Conservation (phyloP, 2,888 invertebrate genomes). For the Bibio marci region DNA sequence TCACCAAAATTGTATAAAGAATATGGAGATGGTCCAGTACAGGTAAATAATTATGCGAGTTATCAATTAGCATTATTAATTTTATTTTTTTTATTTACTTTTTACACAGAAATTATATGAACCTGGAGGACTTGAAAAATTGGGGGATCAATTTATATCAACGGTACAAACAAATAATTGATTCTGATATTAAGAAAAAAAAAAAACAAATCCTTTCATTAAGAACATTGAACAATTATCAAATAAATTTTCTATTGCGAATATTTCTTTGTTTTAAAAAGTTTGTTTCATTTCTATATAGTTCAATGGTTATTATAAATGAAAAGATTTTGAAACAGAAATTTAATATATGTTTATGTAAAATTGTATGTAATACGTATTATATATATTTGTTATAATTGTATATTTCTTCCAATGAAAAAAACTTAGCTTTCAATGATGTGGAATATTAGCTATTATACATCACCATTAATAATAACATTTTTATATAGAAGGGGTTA, state of each 20-base stretch:
- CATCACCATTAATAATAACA: slow-evolving; percentile 56
- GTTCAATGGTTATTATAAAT: no score
- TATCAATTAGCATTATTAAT: neutral
- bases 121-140: slow-evolving; percentile 48
- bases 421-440: slow-evolving; percentile 38
- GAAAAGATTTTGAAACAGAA: neutral
- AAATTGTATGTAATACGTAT: neutral
- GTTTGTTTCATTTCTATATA: no score
- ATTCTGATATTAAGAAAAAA: no score
- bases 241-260: neutral
- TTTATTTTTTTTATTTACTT: slow-evolving; percentile 2
- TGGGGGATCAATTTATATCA: slow-evolving; percentile 53
- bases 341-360: neutral
- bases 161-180: slow-evolving; percentile 15
- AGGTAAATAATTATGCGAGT: slow-evolving; percentile 26
- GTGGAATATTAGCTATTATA: slow-evolving; percentile 52
- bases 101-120: slow-evolving; percentile 42
- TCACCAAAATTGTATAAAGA: slow-evolving; percentile 55
- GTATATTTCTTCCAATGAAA: neutral
- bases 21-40: slow-evolving; percentile 41
- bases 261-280: no score
- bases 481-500: slow-evolving; percentile 52
- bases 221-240: neutral
- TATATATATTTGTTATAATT: neutral
- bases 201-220: neutral